These are phyloP conservation scores for Zosterops japonicus DNA, from an alignment of 2,113 vertebrate species.

Conservation along the genomic window DNA sequence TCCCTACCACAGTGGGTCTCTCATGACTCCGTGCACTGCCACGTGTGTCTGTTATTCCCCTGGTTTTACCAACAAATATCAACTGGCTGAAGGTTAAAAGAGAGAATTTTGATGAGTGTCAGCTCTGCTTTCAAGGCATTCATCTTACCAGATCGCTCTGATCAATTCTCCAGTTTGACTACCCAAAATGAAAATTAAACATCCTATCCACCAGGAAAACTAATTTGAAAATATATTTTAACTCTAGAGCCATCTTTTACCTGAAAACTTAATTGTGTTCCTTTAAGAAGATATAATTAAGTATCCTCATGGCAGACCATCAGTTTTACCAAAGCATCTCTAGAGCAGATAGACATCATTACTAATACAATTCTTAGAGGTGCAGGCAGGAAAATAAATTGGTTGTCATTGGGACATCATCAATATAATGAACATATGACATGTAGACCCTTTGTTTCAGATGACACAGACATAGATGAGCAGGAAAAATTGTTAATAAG, in stretches of 20 bases:
- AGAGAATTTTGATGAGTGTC: background rate
- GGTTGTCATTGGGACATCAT: conserved; percentile 56
- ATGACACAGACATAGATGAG: background rate
- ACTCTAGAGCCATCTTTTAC: conserved; percentile 51
- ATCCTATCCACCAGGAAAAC: conserved; percentile 11
- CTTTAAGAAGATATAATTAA: conserved; percentile 67
- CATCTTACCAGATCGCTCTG: background rate
- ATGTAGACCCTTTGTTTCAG: conserved; percentile 22
- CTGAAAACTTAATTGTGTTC: conserved; percentile 55
- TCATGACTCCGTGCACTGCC: background rate
- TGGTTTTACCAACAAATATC: background rate
- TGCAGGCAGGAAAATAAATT: conserved; percentile 64
- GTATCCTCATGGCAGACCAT: conserved; percentile 41
- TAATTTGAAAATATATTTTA: conserved; percentile 47
- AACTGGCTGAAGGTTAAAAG: background rate
- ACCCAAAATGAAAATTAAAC: conserved; percentile 49
- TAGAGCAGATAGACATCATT: conserved; percentile 39
- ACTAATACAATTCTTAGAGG: conserved; percentile 46
- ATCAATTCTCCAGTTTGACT: conserved; percentile 19
- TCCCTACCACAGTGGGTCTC: background rate
- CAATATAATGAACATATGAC: conserved; percentile 54
- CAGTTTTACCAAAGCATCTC: conserved; percentile 47
- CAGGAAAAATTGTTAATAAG: conserved; percentile 28
- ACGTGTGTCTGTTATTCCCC: background rate
- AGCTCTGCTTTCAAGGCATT: background rate